Conservation (phyloP, 2,888 invertebrate genomes). For the Halocaridina rubra region DNA sequence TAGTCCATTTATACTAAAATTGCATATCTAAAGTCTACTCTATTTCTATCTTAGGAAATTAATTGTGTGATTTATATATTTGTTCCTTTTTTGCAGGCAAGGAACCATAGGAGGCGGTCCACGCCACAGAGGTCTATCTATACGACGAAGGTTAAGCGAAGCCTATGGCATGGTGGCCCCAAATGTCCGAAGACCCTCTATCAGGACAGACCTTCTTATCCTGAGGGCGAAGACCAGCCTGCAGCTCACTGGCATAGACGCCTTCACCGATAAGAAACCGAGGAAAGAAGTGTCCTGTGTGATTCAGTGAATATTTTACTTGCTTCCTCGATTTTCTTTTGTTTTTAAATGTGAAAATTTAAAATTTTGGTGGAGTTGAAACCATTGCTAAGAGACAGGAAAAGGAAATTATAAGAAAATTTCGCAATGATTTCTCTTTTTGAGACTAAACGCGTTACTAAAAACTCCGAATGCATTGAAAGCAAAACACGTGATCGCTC, state of each 20-base stretch:
- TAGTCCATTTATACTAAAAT: no score
- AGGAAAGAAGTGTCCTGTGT: constrained; percentile 42
- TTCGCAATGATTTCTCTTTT: neutral
- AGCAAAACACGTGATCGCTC: no score
- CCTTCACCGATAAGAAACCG: constrained; percentile 35
- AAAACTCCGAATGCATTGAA: no score
- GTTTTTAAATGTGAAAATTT: no score
- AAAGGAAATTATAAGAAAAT: neutral
- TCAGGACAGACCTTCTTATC: constrained; percentile 88
- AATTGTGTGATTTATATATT: no score
- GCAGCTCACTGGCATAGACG: constrained; percentile 35
- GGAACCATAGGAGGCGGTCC: constrained; percentile 3
- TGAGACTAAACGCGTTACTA: neutral
- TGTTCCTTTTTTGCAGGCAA: constrained; percentile 1
- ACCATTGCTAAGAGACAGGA: neutral
- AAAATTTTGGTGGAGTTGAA: neutral
- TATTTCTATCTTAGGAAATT: no score
- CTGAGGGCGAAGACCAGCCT: constrained; percentile 73
- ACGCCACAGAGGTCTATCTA: constrained; percentile 73
- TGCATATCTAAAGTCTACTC: no score
- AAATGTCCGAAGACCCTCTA: constrained; percentile 86
- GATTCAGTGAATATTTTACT: constrained; percentile 15
- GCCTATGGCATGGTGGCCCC: constrained; percentile 91
- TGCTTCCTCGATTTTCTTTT: no score
- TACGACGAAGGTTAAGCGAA: constrained; percentile 84